Conservation (phyloP, 2,797 vertebrate species). For the Sebastes paucispinis region DNA sequence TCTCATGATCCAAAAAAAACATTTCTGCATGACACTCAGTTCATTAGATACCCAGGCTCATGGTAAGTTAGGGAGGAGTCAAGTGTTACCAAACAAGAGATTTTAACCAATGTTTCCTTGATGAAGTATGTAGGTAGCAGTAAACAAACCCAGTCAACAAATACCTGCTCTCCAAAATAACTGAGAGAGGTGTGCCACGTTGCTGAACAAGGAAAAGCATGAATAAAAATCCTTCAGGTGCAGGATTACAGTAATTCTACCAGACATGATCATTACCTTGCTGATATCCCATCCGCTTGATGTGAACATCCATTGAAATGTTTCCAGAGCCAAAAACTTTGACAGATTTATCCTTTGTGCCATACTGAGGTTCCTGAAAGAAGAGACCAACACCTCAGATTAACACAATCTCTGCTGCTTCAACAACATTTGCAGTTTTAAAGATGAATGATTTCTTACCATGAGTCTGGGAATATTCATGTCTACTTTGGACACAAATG, state of each 20-base stretch:
- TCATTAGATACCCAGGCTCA: neutral
- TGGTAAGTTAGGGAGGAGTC: neutral
- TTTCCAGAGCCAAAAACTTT: slow-evolving; percentile 60
- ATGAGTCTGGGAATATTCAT: slow-evolving; percentile 58
- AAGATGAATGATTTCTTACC: slow-evolving; percentile 45
- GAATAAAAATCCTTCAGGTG: neutral
- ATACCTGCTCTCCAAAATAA: neutral
- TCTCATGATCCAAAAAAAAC: neutral
- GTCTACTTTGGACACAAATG: slow-evolving; percentile 69
- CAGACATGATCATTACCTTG: slow-evolving; percentile 57
- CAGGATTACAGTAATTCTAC: neutral
- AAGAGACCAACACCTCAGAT: rapidly evolving
- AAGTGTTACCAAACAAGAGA: neutral
- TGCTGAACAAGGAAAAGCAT: neutral
- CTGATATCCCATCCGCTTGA: slow-evolving; percentile 57
- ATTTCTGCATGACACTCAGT: neutral
- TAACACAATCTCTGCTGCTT: neutral
- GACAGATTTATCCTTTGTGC: slow-evolving; percentile 51
- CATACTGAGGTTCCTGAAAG: slow-evolving; percentile 63
- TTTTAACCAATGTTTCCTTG: neutral
- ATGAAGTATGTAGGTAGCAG: rapidly evolving
- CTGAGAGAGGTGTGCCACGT: neutral
- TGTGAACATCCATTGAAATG: slow-evolving; percentile 56
- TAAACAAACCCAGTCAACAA: neutral
- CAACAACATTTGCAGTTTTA: neutral